phyloP scores from a whole-genome alignment of 2,797 vertebrate species.

The Tenualosa ilisha region DNA sequence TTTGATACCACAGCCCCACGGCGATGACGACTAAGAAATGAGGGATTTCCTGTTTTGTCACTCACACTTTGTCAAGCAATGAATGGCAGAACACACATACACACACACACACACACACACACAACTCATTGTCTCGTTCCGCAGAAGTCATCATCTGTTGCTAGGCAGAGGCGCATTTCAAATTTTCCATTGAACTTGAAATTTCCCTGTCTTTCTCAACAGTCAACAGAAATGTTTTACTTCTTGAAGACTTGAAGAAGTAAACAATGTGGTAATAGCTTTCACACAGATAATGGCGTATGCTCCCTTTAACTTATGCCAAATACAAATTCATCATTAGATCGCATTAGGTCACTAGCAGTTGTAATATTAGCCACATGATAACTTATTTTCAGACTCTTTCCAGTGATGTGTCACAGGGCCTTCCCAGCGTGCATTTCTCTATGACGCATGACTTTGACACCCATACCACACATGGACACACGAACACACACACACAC shows the following conservation, averaged over 20 bases:
- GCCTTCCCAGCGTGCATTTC: neutral
- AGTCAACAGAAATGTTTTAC: no score
- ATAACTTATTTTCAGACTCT: neutral
- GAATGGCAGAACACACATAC: neutral
- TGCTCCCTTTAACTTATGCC: neutral
- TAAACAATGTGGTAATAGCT: neutral
- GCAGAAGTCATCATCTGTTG: neutral
- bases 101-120: no score
- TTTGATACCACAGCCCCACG: neutral
- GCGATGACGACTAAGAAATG: neutral
- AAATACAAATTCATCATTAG: neutral
- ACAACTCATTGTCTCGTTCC: neutral
- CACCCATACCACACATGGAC: neutral
- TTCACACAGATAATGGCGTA: neutral
- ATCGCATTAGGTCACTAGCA: neutral
- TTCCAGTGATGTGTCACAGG: neutral
- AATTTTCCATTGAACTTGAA: neutral
- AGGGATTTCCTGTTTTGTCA: constrained; percentile 21
- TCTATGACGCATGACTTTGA: neutral
- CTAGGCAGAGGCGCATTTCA: neutral
- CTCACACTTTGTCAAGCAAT: neutral
- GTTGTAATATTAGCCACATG: neutral
- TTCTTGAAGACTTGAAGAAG: no score
- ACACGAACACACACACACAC: neutral
- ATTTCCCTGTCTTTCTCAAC: no score